Conservation (phyloP, 2,888 invertebrate genomes). For the Eurois occulta region DNA sequence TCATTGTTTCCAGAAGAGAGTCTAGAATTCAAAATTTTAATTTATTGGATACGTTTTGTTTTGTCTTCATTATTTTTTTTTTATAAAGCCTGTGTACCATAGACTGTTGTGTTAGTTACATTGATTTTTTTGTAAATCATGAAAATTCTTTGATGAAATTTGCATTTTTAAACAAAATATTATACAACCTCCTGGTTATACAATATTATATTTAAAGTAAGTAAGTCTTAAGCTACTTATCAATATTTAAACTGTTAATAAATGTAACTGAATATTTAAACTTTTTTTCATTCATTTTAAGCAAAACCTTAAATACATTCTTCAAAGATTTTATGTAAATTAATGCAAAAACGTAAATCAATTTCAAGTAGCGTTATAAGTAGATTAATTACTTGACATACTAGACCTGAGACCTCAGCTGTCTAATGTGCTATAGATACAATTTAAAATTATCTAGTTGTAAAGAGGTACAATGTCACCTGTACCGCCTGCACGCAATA, state of each 20-base stretch:
- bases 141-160: background rate
- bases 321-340: background rate
- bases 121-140: background rate
- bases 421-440: slow-evolving; percentile 3
- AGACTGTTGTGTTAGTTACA: background rate
- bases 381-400: background rate
- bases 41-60: background rate
- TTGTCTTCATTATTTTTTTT: background rate
- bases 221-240: background rate
- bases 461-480: slow-evolving; percentile 40
- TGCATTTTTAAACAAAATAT: background rate
- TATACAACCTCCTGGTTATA: background rate
- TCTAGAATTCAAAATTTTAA: background rate
- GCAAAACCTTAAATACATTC: background rate
- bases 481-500: slow-evolving; percentile 29
- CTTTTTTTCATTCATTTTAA: background rate
- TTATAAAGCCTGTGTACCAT: background rate
- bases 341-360: background rate
- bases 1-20: slow-evolving; percentile 3
- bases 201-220: background rate
- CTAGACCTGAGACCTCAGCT: slow-evolving; percentile 14
- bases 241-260: background rate
- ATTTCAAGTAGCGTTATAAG: background rate
- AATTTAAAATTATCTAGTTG: slow-evolving; percentile 31
- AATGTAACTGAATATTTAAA: background rate